Evolutionary conservation across 2,888 invertebrate genomes (phyloP).

Genomic region (Pyrrhia umbra): DNA sequence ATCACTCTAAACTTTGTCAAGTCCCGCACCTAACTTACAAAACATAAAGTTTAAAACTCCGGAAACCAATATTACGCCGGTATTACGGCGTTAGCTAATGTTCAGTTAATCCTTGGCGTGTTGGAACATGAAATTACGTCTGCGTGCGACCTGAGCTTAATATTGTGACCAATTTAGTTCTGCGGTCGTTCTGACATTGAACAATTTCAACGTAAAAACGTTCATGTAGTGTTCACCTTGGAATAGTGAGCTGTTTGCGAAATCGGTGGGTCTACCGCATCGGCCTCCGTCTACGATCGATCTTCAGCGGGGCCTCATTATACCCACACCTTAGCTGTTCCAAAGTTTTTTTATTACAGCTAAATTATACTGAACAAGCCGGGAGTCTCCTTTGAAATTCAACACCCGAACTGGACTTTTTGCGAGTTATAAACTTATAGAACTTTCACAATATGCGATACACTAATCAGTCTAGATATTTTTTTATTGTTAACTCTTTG

Average conservation of each 20-base stretch:
- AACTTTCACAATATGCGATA: constrained; percentile 29
- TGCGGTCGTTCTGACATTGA: constrained; percentile 86
- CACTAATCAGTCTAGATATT: constrained; percentile 6
- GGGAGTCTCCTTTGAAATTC: constrained; percentile 53
- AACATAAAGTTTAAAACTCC: constrained; percentile 2
- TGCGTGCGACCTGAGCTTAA: constrained; percentile 59
- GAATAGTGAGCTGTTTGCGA: constrained; percentile 80
- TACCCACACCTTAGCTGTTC: constrained; percentile 67
- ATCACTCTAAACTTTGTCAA: not conserved
- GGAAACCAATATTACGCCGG: constrained; percentile 1
- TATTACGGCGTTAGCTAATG: constrained; percentile 19
- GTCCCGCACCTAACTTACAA: constrained; percentile 2
- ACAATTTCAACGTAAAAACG: constrained; percentile 80
- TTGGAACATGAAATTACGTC: constrained; percentile 42
- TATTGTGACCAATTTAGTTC: constrained; percentile 79
- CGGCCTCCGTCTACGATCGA: constrained; percentile 76
- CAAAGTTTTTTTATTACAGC: constrained; percentile 64
- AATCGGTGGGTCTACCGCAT: constrained; percentile 80
- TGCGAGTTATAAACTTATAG: constrained; percentile 43
- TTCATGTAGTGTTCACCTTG: constrained; percentile 80
- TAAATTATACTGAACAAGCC: constrained; percentile 59
- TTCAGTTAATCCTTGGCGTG: constrained; percentile 49
- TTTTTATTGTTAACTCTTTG: constrained; percentile 15
- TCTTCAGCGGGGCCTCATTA: constrained; percentile 72
- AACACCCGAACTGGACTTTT: constrained; percentile 49